These are phyloP conservation scores for Portunus trituberculatus DNA, from an alignment of 1,140 invertebrate genomes.

Conservation along the genomic window DNA sequence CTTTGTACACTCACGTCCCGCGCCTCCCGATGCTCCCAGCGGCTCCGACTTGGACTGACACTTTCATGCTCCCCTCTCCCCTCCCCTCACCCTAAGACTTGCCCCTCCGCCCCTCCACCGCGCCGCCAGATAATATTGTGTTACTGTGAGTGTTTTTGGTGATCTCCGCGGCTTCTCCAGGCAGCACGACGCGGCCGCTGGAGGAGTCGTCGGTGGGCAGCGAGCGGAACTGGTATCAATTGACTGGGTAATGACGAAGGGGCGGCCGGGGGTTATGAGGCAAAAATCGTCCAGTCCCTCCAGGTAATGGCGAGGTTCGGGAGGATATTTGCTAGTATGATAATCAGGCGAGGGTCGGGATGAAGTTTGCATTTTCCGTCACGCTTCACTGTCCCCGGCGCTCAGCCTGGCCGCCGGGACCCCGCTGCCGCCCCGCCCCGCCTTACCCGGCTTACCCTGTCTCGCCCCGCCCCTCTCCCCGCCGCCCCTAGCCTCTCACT, in stretches of 20 bases:
- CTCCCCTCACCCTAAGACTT: neutral
- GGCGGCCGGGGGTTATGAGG: neutral
- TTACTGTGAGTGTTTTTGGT: constrained; percentile 1
- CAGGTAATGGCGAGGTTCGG: neutral
- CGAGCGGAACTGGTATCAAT: neutral
- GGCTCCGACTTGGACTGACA: neutral
- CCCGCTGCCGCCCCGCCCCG: constrained; percentile 4
- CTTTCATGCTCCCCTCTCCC: neutral
- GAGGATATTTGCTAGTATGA: constrained; percentile 39
- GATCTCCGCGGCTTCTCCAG: neutral
- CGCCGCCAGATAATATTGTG: neutral
- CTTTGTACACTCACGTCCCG: constrained; percentile 46
- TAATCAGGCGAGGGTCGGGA: constrained; percentile 49
- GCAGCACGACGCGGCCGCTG: neutral
- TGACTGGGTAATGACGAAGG: neutral
- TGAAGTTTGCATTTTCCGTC: constrained; percentile 71
- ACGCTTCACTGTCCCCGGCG: constrained; percentile 60
- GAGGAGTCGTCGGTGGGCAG: neutral
- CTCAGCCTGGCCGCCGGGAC: constrained; percentile 37
- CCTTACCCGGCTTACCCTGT: neutral
- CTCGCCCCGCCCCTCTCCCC: constrained; percentile 12
- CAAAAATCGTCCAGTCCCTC: neutral
- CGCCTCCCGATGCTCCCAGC: constrained; percentile 33
- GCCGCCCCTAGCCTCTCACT: neutral
- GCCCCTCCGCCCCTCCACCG: neutral